phyloP scores from a whole-genome alignment of 1,140 invertebrate genomes.

The Drosophila ananassae region DNA sequence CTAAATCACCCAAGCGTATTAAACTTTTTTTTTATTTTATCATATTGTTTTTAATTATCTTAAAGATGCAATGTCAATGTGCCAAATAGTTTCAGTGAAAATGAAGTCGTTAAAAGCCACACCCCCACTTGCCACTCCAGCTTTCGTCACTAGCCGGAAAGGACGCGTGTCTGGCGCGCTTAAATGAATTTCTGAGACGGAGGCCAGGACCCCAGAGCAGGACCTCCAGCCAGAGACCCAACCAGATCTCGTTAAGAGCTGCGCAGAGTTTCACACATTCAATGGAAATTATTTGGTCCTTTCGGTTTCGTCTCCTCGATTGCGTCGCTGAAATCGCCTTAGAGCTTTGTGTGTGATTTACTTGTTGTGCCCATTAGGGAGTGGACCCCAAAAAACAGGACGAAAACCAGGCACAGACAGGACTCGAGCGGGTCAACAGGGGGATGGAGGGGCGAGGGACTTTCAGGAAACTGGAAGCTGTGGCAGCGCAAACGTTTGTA shows the following conservation, averaged over 20 bases:
- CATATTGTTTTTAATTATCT: background rate
- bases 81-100: conserved; percentile 14
- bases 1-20: too few species aligned
- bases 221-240: conserved; percentile 1
- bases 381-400: conserved; percentile 11
- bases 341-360: conserved; percentile 81
- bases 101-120: conserved; percentile 32
- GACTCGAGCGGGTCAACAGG: conserved; percentile 17
- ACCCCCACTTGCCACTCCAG: conserved; percentile 17
- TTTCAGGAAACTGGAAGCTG: conserved; percentile 33
- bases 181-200: conserved; percentile 51
- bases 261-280: conserved; percentile 50
- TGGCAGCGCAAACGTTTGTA: conserved; percentile 75
- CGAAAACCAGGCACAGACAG: conserved; percentile 21
- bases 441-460: background rate
- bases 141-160: conserved; percentile 30
- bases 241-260: conserved; percentile 65
- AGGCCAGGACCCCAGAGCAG: conserved; percentile 6
- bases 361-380: conserved; percentile 77
- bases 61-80: conserved; percentile 5
- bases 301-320: conserved; percentile 37
- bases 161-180: conserved; percentile 47
- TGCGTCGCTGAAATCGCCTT: conserved; percentile 73
- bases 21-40: background rate
- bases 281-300: conserved; percentile 60